Evolutionary conservation across 1,140 invertebrate species (phyloP).

Genomic region (Drosophila serrata): DNA sequence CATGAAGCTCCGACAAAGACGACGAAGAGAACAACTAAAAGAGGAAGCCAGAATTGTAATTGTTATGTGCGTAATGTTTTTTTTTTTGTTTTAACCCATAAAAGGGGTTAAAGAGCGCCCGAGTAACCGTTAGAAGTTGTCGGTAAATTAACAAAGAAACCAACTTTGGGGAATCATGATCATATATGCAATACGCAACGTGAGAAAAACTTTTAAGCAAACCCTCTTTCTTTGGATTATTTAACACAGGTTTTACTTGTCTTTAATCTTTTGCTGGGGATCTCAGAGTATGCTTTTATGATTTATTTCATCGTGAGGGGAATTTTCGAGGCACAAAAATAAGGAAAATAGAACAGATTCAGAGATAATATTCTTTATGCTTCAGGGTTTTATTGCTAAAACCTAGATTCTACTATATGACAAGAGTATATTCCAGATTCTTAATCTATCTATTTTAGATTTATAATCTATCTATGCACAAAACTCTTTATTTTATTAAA

Average conservation of each 20-base stretch:
- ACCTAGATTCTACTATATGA: background rate
- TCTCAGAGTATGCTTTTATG: conserved; percentile 29
- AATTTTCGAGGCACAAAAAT: conserved; percentile 15
- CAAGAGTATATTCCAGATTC: background rate
- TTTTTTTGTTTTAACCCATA: conserved; percentile 32
- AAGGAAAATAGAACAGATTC: conserved; percentile 20
- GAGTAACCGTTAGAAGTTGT: conserved; percentile 40
- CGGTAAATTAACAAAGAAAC: conserved; percentile 36
- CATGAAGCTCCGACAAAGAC: conserved; percentile 7
- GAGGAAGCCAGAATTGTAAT: conserved; percentile 33
- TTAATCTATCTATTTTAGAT: too few species aligned
- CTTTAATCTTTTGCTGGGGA: conserved; percentile 20
- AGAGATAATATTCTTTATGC: background rate
- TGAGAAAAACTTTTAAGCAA: conserved; percentile 22
- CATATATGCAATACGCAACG: conserved; percentile 25
- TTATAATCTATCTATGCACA: background rate
- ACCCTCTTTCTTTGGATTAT: background rate
- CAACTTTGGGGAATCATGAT: background rate
- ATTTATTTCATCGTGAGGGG: conserved; percentile 31
- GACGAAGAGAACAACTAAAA: background rate
- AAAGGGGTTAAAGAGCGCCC: conserved; percentile 53
- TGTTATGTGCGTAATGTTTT: conserved; percentile 47
- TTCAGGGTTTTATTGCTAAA: background rate
- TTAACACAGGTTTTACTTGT: conserved; percentile 8
- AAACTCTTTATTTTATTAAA: background rate